Percentiles rank a stretch among this genome's conserved stretches.
These are phyloP conservation scores for Holothuria scabra DNA, from an alignment of 53 echinoderm and acorn worm species.

Conservation along the genomic window DNA sequence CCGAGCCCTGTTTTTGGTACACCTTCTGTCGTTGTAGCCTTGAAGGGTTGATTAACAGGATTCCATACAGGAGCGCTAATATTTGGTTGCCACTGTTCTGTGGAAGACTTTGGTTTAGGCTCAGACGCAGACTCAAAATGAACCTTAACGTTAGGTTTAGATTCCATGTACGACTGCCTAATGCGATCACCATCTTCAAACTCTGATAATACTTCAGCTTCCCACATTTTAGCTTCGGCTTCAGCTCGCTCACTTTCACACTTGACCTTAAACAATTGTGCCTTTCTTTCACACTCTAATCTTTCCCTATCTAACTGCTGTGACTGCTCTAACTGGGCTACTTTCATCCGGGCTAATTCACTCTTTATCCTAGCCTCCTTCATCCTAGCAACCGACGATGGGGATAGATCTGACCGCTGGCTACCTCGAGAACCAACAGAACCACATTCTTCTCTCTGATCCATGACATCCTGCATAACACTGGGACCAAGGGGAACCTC, in stretches of 20 bases:
- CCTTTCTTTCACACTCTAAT: slow-evolving; percentile 20
- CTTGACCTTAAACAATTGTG: neutral
- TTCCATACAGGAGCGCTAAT: too few relatives aligned
- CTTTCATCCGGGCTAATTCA: slow-evolving; percentile 40
- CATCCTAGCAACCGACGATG: slow-evolving; percentile 31
- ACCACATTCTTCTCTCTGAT: too few relatives aligned
- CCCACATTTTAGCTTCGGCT: slow-evolving; percentile 40
- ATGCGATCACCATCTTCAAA: neutral
- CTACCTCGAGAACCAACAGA: too few relatives aligned
- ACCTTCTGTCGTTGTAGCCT: too few relatives aligned
- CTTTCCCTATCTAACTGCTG: slow-evolving; percentile 37
- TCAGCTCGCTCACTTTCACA: slow-evolving; percentile 30
- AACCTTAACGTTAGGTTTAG: neutral
- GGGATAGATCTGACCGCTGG: neutral
- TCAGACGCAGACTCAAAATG: too few relatives aligned
- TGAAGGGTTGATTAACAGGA: too few relatives aligned
- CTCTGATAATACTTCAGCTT: slow-evolving; percentile 9
- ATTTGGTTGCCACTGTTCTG: too few relatives aligned
- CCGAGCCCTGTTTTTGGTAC: too few relatives aligned
- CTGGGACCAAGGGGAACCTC: too few relatives aligned
- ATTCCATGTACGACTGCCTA: neutral
- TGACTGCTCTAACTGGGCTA: slow-evolving; percentile 31
- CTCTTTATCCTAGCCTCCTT: slow-evolving; percentile 38
- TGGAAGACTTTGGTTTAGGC: too few relatives aligned
- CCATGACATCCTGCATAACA: too few relatives aligned